Evolutionary conservation across 2,113 vertebrate genomes (phyloP).

Genomic region (Sinocyclocheilus anophthalmus): DNA sequence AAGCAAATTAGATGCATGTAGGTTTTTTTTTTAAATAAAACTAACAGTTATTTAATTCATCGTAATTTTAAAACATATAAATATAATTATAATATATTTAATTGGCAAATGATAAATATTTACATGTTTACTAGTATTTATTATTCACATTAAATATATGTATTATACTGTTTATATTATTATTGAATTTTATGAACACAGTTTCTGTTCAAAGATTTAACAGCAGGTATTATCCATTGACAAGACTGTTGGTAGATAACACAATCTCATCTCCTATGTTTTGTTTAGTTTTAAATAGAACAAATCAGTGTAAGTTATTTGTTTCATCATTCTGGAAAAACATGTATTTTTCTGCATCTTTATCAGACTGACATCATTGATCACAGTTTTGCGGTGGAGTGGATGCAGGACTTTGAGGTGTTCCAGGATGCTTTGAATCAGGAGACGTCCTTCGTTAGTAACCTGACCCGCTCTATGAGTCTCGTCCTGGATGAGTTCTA

Average conservation of each 20-base stretch:
- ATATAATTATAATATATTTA: background rate
- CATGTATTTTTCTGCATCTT: background rate
- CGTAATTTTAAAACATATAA: background rate
- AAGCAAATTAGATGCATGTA: background rate
- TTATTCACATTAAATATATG: background rate
- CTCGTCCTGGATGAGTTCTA: slow-evolving; percentile 97
- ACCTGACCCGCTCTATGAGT: slow-evolving; percentile 97
- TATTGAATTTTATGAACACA: background rate
- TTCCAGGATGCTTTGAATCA: slow-evolving; percentile 97
- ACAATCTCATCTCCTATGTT: background rate
- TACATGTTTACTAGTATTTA: background rate
- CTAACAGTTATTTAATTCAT: background rate
- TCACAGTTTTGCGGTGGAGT: slow-evolving; percentile 95
- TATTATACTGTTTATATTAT: background rate
- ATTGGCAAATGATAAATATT: background rate
- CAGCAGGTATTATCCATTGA: no score
- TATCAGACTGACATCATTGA: slow-evolving; percentile 93
- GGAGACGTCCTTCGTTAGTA: slow-evolving; percentile 91
- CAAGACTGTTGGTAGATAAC: background rate
- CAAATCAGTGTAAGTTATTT: background rate
- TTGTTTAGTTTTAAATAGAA: background rate
- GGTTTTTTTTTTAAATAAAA: background rate
- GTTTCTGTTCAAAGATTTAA: background rate
- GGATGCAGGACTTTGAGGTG: slow-evolving; percentile 97
- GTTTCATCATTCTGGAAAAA: background rate